phyloP scores from a whole-genome alignment of 2,888 invertebrate genomes.

The Melinaea menophilus region DNA sequence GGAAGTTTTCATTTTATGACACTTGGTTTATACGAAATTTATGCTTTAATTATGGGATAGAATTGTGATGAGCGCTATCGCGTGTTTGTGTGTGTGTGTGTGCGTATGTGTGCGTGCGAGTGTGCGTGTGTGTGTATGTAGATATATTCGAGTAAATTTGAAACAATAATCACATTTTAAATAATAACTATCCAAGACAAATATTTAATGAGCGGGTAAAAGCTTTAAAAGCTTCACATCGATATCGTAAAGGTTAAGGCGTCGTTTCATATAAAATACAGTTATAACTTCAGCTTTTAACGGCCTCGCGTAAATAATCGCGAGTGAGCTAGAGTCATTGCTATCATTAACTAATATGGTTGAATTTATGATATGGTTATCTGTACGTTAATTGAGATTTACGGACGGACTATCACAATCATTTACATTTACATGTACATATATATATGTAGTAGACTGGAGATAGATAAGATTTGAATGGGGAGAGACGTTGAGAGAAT shows the following conservation, averaged over 20 bases:
- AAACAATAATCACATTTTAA: background rate
- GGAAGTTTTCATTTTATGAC: constrained; percentile 31
- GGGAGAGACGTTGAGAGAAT: too few relatives aligned
- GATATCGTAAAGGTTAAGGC: constrained; percentile 11
- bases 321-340: constrained; percentile 25
- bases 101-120: too few relatives aligned
- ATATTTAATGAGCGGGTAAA: background rate
- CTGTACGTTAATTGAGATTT: constrained; percentile 2
- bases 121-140: too few relatives aligned
- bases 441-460: too few relatives aligned
- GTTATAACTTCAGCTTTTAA: constrained; percentile 18
- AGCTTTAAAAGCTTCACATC: background rate
- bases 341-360: constrained; percentile 25
- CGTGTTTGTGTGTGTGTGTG: too few relatives aligned
- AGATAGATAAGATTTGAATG: too few relatives aligned
- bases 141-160: constrained; percentile 2
- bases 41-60: constrained; percentile 55
- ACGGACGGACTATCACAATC: background rate
- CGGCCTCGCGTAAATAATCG: constrained; percentile 15
- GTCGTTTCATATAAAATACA: constrained; percentile 24
- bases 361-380: constrained; percentile 2
- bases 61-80: constrained; percentile 40
- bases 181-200: too few relatives aligned
- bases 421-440: constrained; percentile 17
- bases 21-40: constrained; percentile 37